Evolutionary conservation across 2,888 invertebrate species (phyloP).

Genomic region (Eupithecia pulchellata): DNA sequence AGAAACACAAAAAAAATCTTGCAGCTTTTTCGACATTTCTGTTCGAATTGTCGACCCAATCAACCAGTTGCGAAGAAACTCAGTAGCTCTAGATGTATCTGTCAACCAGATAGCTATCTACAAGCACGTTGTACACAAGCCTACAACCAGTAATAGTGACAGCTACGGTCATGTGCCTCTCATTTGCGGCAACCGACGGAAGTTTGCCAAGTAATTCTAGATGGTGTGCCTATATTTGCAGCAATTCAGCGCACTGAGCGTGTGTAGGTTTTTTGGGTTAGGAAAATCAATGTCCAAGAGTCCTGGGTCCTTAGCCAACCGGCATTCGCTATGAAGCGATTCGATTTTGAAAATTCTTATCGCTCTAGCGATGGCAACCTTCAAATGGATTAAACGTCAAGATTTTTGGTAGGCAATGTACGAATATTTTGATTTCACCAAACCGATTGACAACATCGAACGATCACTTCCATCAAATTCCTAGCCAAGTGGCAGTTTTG

Average conservation of each 20-base stretch:
- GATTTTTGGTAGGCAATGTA: no score
- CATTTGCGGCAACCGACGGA: conserved; percentile 3
- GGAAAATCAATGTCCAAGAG: no score
- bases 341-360: no score
- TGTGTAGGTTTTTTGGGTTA: neutral
- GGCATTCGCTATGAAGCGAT: no score
- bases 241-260: neutral
- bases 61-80: neutral
- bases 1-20: neutral
- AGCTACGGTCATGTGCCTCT: neutral
- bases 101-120: neutral
- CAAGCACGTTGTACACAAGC: neutral
- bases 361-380: no score
- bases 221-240: neutral
- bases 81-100: neutral
- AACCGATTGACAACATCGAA: no score
- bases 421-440: no score
- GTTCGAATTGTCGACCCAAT: neutral
- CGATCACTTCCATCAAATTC: no score
- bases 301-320: no score
- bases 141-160: neutral
- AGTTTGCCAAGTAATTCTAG: conserved; percentile 9
- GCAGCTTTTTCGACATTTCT: neutral
- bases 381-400: no score
- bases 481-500: no score